Evolutionary conservation across 2,113 vertebrate species (phyloP).

Genomic region (Semnornis frantzii): DNA sequence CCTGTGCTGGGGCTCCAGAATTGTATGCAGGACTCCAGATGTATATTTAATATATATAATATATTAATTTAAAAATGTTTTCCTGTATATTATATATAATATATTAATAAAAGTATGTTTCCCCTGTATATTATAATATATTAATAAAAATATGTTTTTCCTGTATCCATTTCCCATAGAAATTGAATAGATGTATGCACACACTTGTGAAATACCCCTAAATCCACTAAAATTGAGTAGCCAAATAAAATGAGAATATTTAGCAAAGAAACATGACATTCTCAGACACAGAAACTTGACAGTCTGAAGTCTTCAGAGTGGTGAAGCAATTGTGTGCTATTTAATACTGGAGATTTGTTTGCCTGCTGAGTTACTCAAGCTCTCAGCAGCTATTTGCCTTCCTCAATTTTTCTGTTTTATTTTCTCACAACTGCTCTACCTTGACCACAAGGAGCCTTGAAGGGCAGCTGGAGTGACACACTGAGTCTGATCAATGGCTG

Average conservation of each 20-base stretch:
- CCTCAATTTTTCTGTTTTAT: constrained; percentile 17
- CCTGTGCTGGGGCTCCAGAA: no score
- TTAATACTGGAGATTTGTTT: background rate
- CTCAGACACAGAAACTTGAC: background rate
- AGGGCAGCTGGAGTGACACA: constrained; percentile 47
- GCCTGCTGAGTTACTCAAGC: background rate
- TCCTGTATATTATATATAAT: no score
- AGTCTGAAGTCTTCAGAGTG: background rate
- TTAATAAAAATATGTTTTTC: no score
- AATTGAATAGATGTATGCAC: background rate
- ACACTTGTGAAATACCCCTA: background rate
- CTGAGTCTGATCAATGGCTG: constrained; percentile 4
- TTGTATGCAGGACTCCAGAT: no score
- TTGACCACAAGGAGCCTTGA: constrained; percentile 8
- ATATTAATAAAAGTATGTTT: no score
- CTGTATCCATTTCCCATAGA: background rate
- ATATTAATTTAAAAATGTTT: no score
- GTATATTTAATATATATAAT: no score
- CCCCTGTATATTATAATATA: no score
- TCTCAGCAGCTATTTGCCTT: background rate
- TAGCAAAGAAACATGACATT: background rate
- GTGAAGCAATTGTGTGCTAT: background rate
- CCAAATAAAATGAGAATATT: background rate
- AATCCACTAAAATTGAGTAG: background rate
- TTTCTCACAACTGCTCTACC: constrained; percentile 14